A percentile compares a stretch with the other conserved stretches of the same genome.
Evolutionary conservation across 2,888 invertebrate species (phyloP).

Genomic region (Prionchulus punctatus): DNA sequence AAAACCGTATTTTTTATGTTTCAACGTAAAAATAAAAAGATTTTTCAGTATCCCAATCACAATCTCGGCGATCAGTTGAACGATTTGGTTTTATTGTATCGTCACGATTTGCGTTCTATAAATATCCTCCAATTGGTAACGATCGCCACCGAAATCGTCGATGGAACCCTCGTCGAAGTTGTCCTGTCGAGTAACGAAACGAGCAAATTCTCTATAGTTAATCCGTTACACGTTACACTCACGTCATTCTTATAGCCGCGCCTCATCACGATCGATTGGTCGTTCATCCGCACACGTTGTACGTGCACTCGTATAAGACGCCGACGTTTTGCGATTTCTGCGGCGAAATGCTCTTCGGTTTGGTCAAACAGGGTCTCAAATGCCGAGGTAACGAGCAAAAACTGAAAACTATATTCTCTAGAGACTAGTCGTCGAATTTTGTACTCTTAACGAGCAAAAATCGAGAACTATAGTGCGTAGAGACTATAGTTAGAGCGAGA

Average conservation of each 20-base stretch:
- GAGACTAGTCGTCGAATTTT: background rate
- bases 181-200: slow-evolving; percentile 82
- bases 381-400: slow-evolving; percentile 66
- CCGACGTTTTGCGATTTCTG: slow-evolving; percentile 99
- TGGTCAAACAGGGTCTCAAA: slow-evolving; percentile 93
- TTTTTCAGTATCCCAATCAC: slow-evolving; percentile 74
- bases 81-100: slow-evolving; percentile 80
- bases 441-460: too few species aligned
- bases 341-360: slow-evolving; percentile 95
- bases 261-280: slow-evolving; percentile 39
- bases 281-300: slow-evolving; percentile 69
- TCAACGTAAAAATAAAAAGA: too few species aligned
- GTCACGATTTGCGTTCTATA: slow-evolving; percentile 79
- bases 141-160: slow-evolving; percentile 70
- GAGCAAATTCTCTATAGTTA: too few species aligned
- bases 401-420: too few species aligned
- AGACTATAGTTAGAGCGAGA: too few species aligned
- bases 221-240: too few species aligned
- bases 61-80: slow-evolving; percentile 63
- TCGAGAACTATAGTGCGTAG: too few species aligned
- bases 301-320: slow-evolving; percentile 93
- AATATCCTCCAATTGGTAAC: slow-evolving; percentile 85
- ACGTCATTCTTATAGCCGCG: slow-evolving; percentile 33
- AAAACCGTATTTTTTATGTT: too few species aligned
- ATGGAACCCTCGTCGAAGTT: slow-evolving; percentile 89